Percentiles rank a stretch among this genome's conserved stretches.
Conservation (phyloP, 2,797 vertebrate genomes). For the Coreius guichenoti region DNA sequence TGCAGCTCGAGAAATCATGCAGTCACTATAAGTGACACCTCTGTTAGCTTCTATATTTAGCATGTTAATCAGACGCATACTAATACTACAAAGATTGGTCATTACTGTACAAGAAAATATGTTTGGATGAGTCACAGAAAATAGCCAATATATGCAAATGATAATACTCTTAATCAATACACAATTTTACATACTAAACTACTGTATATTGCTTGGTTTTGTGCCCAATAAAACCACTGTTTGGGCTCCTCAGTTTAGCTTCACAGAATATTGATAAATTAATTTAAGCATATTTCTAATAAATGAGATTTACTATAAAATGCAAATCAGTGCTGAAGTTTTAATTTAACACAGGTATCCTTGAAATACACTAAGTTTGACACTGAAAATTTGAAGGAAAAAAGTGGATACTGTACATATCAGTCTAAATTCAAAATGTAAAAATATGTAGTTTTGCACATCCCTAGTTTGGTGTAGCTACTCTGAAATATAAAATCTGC, state of each 20-base stretch:
- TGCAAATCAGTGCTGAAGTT: neutral
- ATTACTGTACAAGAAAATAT: conserved; percentile 1
- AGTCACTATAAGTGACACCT: neutral
- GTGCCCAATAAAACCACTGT: neutral
- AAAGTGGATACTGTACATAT: neutral
- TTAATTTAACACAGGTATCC: neutral
- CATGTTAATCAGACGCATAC: neutral
- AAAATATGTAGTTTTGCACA: neutral
- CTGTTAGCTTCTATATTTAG: conserved; percentile 27
- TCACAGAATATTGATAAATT: neutral
- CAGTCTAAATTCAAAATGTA: neutral
- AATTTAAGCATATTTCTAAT: neutral
- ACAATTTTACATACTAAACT: neutral
- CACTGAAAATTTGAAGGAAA: neutral
- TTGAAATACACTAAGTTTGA: neutral
- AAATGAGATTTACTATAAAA: neutral
- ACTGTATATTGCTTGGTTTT: too few species aligned
- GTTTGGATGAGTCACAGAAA: neutral
- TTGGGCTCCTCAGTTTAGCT: neutral
- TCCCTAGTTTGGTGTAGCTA: neutral
- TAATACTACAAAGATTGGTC: conserved; percentile 1
- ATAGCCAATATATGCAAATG: neutral
- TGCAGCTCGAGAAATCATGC: conserved; percentile 24
- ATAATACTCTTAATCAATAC: neutral
- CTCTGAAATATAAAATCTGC: neutral